phyloP scores from a whole-genome alignment of 2,113 vertebrate species.

The Silurus meridionalis region DNA sequence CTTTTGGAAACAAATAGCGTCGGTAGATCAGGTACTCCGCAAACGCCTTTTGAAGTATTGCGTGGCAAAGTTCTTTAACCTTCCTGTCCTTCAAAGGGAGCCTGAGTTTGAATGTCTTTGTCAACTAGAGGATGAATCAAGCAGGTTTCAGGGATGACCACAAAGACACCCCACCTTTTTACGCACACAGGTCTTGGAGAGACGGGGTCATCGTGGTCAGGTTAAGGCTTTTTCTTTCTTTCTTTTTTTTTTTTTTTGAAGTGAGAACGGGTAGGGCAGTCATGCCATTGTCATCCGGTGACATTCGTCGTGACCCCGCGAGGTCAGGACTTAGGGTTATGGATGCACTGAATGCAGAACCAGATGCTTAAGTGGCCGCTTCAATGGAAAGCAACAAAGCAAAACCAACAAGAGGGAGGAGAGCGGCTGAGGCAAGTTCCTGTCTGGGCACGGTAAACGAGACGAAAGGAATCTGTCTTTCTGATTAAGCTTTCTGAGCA shows the following conservation, averaged over 20 bases:
- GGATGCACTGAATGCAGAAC: slow-evolving; percentile 63
- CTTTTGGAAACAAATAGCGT: neutral
- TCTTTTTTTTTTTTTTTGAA: slow-evolving; percentile 63
- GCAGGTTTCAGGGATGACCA: slow-evolving; percentile 11
- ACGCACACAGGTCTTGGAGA: slow-evolving; percentile 50
- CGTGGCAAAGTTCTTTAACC: slow-evolving; percentile 1
- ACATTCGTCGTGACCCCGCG: slow-evolving; percentile 32
- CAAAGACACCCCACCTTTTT: slow-evolving; percentile 31
- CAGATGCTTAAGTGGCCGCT: slow-evolving; percentile 70
- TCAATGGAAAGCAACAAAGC: slow-evolving; percentile 62
- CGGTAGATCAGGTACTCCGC: neutral
- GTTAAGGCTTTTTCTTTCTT: slow-evolving; percentile 53
- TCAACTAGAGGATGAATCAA: slow-evolving; percentile 4
- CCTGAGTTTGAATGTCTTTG: slow-evolving; percentile 7
- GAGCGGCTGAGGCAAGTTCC: slow-evolving; percentile 31
- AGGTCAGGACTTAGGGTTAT: slow-evolving; percentile 50
- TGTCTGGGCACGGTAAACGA: slow-evolving; percentile 30
- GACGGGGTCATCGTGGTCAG: slow-evolving; percentile 60
- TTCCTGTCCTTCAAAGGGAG: slow-evolving; percentile 25
- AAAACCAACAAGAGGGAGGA: slow-evolving; percentile 43
- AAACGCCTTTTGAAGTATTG: slow-evolving; percentile 16
- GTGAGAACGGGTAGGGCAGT: slow-evolving; percentile 58
- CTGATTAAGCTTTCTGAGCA: neutral
- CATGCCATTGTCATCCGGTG: slow-evolving; percentile 58
- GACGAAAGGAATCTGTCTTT: neutral